A percentile compares a stretch with the other conserved stretches of the same genome.
These are phyloP conservation scores for Lithodes maja DNA, from an alignment of 2,888 invertebrate genomes.

Conservation along the genomic window DNA sequence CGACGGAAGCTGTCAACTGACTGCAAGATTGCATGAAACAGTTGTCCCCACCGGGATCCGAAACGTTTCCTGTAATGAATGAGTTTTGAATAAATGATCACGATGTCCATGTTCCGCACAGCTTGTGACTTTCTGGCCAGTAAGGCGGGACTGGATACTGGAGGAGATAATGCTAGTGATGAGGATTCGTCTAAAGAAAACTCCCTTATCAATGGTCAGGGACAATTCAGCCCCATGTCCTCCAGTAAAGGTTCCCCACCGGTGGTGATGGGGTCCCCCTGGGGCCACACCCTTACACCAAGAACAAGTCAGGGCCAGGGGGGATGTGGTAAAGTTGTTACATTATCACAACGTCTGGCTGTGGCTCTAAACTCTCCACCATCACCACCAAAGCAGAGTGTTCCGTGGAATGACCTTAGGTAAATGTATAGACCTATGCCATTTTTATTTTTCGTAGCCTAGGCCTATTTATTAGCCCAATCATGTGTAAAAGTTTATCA, in stretches of 20 bases:
- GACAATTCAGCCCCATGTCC: background rate
- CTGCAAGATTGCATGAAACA: too few relatives aligned
- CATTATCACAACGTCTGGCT: constrained; percentile 1
- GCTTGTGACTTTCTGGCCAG: constrained; percentile 42
- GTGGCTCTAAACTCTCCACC: background rate
- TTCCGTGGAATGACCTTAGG: constrained; percentile 44
- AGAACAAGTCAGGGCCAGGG: background rate
- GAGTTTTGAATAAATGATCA: background rate
- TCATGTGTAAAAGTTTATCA: too few relatives aligned
- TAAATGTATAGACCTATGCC: background rate
- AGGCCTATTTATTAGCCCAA: too few relatives aligned
- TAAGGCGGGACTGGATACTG: constrained; percentile 18
- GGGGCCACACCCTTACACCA: constrained; percentile 42
- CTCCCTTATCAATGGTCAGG: constrained; percentile 32
- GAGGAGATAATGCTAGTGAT: constrained; percentile 4
- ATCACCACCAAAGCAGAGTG: constrained; percentile 27
- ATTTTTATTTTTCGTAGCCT: too few relatives aligned
- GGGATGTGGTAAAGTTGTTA: background rate
- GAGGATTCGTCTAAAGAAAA: constrained; percentile 41
- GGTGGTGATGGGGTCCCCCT: constrained; percentile 18
- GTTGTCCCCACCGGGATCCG: background rate
- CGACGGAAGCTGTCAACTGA: too few relatives aligned
- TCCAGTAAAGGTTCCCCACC: background rate
- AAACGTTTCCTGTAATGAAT: background rate
- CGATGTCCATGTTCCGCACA: constrained; percentile 33